Evolutionary conservation across 2,797 vertebrate species (phyloP).

Genomic region (Periparus ater): DNA sequence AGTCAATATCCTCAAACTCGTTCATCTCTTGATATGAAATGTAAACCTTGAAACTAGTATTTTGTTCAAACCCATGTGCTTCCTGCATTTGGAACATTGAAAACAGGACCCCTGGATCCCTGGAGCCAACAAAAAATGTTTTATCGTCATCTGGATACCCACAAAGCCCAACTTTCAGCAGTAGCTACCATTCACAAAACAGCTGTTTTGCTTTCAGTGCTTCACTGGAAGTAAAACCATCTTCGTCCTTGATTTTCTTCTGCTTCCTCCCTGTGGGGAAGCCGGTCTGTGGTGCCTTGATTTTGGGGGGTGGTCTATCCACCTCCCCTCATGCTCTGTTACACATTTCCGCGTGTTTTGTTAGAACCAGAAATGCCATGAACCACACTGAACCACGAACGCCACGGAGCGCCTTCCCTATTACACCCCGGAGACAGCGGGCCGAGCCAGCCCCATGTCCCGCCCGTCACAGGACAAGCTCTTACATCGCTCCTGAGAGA

Average conservation of each 20-base stretch:
- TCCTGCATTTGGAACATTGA: background rate
- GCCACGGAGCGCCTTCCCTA: background rate
- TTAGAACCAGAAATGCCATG: background rate
- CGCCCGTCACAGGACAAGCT: background rate
- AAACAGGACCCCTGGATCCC: background rate
- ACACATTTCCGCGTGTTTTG: background rate
- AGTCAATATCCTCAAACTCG: background rate
- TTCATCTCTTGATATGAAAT: background rate
- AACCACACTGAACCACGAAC: background rate
- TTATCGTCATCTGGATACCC: background rate
- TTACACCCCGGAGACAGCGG: background rate
- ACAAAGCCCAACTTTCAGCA: constrained; percentile 52
- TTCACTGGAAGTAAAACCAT: constrained; percentile 20
- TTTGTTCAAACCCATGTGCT: background rate
- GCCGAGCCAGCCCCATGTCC: background rate
- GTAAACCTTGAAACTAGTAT: background rate
- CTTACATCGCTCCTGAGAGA: background rate
- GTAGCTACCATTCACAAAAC: background rate
- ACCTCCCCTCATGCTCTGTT: background rate
- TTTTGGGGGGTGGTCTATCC: background rate
- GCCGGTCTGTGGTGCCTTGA: background rate
- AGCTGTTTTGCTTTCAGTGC: constrained; percentile 33
- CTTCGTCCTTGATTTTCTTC: constrained; percentile 22
- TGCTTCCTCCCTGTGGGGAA: constrained; percentile 9
- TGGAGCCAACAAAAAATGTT: background rate